Conservation (phyloP, 2,888 invertebrate species). For the Drosophila heteroneura region DNA sequence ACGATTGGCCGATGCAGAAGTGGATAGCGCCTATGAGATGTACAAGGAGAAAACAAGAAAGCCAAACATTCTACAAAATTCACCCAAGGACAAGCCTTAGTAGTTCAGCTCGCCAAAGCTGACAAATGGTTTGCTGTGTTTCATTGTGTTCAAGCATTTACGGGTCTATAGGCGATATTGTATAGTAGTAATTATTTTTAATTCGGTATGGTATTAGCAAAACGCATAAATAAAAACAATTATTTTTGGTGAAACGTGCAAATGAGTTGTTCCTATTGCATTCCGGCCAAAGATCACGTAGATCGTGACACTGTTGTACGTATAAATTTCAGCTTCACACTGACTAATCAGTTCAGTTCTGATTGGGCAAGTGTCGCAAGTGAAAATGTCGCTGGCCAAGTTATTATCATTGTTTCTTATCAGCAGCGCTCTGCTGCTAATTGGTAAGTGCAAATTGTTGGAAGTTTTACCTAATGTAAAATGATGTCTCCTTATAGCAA, state of each 20-base stretch:
- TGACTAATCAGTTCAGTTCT: constrained; percentile 41
- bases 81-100: neutral
- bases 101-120: neutral
- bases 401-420: constrained; percentile 41
- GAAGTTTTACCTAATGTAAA: neutral
- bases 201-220: constrained; percentile 12
- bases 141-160: constrained; percentile 11
- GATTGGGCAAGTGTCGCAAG: constrained; percentile 27
- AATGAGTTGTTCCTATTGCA: constrained; percentile 54
- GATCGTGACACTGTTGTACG: constrained; percentile 33
- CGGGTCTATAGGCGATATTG: constrained; percentile 2
- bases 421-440: constrained; percentile 33
- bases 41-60: constrained; percentile 17
- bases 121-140: neutral
- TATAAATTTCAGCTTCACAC: constrained; percentile 54
- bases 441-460: constrained; percentile 31
- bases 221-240: constrained; percentile 35
- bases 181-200: constrained; percentile 2
- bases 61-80: neutral
- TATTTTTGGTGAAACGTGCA: constrained; percentile 62
- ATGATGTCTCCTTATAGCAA: constrained; percentile 19
- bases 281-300: constrained; percentile 66
- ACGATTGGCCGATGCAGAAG: constrained; percentile 60
- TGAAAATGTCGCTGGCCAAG: constrained; percentile 56
- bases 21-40: constrained; percentile 54